A percentile compares a stretch with the other conserved stretches of the same genome.
These are phyloP conservation scores for Phyllotis vaccarum DNA, from an alignment of 2,797 vertebrate species.

Conservation along the genomic window DNA sequence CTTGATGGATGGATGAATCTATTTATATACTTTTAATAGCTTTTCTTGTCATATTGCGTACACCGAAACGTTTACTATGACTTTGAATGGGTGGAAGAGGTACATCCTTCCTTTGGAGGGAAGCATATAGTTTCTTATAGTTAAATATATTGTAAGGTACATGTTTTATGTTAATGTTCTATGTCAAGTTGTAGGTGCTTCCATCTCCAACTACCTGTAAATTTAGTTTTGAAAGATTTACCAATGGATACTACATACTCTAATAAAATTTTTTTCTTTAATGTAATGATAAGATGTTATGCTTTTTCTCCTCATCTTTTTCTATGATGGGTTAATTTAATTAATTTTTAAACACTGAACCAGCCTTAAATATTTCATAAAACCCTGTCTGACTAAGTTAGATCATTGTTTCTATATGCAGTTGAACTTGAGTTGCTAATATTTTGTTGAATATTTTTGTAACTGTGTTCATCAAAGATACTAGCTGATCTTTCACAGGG, in stretches of 20 bases:
- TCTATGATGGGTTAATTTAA: background rate
- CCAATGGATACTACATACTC: background rate
- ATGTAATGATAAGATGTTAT: background rate
- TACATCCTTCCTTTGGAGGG: background rate
- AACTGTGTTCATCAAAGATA: background rate
- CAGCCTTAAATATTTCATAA: slow-evolving; percentile 13
- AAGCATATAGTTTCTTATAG: background rate
- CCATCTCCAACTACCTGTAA: background rate
- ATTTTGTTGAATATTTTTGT: background rate
- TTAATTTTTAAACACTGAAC: slow-evolving; percentile 16
- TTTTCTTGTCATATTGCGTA: slow-evolving; percentile 44
- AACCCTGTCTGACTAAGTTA: background rate
- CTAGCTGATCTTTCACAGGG: background rate
- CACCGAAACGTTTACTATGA: background rate
- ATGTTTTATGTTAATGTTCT: background rate
- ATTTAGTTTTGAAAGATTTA: background rate
- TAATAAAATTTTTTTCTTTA: background rate
- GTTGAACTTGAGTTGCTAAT: background rate
- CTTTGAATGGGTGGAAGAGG: background rate
- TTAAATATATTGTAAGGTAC: background rate
- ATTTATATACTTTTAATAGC: background rate
- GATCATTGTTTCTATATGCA: background rate
- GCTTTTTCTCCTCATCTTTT: background rate
- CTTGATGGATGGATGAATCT: background rate
- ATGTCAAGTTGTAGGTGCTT: background rate